Evolutionary conservation across 2,888 invertebrate genomes (phyloP), one percentile per base, ranked within the genome.

Genomic region (Lasioglossum vierecki): DNA sequence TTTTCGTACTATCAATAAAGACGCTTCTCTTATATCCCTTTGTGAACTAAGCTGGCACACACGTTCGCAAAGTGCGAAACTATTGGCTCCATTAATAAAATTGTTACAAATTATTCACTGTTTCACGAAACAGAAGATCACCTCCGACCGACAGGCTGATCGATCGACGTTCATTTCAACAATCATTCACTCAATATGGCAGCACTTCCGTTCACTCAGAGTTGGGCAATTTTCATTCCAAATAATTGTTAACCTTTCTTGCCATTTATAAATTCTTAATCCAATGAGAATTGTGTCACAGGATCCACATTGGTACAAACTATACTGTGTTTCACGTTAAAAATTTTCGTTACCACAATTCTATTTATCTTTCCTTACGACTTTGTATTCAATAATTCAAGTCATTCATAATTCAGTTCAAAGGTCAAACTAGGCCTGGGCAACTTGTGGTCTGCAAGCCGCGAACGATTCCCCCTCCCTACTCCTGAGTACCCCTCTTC

Each of bases 101-200:
- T 70, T 41, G 13, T 70, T 39, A 41, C 6, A n/a, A 70, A 70
- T 5, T 13, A 41, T 41, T 70, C 70, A 39, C n/a, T 41, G 41
- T 70, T 41, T 13, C 41, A 22, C 8, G 63, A 44, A 26, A 44
- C 30, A 60, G 66, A 63, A 44, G 53, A 73, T 39, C 26, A 18
- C 46, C 72, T 66, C 46, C 30, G 5, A 41, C 30, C 18, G 83
- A 76, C 83, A 84, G 76, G 79, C 72, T 18, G 26, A 78, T 68
- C 60, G 70, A 75, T 68, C 60, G 44, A 75, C 30, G n/a, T 30
- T 18, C 41, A 18, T 11, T 41, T 75, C 22, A 30, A 46, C 26
- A 11, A 11, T 39, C 30, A 15, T 53, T 44, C 68, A 35, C 57
- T 39, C 44, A 57, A 15, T 57, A 70, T 30, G 22, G 74, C 26